Conservation (phyloP, 2,797 vertebrate genomes). For the Remorina albescens region DNA sequence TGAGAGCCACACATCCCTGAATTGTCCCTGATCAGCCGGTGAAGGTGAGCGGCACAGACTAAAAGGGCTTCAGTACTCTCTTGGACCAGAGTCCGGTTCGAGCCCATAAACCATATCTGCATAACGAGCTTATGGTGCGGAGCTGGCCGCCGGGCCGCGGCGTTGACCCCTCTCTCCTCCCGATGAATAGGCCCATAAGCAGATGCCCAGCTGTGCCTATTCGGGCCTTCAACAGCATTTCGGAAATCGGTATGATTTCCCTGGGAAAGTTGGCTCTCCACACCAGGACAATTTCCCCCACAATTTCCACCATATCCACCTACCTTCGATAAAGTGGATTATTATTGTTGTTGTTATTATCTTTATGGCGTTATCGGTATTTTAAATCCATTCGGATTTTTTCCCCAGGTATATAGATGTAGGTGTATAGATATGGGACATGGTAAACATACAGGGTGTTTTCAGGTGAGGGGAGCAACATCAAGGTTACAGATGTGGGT, state of each 20-base stretch:
- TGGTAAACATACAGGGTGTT: background rate
- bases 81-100: constrained; percentile 14
- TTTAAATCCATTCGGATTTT: constrained; percentile 1
- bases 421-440: background rate
- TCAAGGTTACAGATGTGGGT: background rate
- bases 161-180: constrained; percentile 83
- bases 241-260: constrained; percentile 91
- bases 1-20: no score
- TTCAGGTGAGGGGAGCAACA: background rate
- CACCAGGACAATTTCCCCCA: constrained; percentile 23
- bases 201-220: constrained; percentile 88
- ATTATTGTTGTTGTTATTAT: background rate
- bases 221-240: constrained; percentile 90
- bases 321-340: background rate
- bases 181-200: constrained; percentile 85
- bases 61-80: background rate
- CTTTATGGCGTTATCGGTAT: background rate
- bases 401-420: no score
- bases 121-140: constrained; percentile 64
- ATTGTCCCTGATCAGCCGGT: constrained; percentile 8
- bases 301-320: constrained; percentile 9
- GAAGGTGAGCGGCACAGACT: background rate
- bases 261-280: constrained; percentile 85
- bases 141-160: constrained; percentile 69
- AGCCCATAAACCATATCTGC: constrained; percentile 50